Base-by-base conservation (phyloP, 2,888 invertebrate species). In the Scaptomyza tumidula region DNA sequence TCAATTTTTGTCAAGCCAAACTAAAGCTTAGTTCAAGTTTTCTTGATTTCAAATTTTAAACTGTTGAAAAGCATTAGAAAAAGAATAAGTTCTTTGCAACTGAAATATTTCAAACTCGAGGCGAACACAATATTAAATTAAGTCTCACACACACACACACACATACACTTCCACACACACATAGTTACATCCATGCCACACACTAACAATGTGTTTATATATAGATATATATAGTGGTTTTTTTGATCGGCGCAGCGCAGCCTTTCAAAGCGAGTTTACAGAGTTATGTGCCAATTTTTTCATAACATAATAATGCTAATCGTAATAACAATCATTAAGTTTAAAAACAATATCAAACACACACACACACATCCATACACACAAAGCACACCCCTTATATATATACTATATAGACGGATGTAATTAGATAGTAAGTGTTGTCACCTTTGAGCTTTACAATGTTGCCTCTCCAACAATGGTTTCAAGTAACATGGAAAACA, bases 401-500 rank as follows among this genome's bases (percentile, higher is more conserved):
- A 48, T 31, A 70, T 68, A 72, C 52, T 58, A 68, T 63, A 65
- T 41, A 41, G 14, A 39, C 44, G 66, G 10, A 48, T 58, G 24
- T 53, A 63, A 35, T 55, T 85, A 82, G 76, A 19, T 31, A 41
- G 19, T 86, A 86, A 86, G 86, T 86, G 87, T 89, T 86, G 88
- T 80, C 88, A 86, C 87, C 89, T 81, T 86, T 88, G 89, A 86
- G 86, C 86, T 86, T 86, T 86, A 86, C 89, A 89, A 83, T 89
- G 89, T 86, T 88, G 86, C 86, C 86, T 19, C 19, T 86, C 89
- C 89, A 89, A 86, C 86, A 86, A 86, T 81, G 89, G 89, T 89
- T 89, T 86, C 89, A 89, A 61, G 69, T 80, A 72, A 65, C 71
- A 74, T 66, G 74, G 62, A 71, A 69, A 87, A 71, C 56, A 74